phyloP scores from a whole-genome alignment of 2,113 vertebrate species.

The Neotragus pygmaeus region DNA sequence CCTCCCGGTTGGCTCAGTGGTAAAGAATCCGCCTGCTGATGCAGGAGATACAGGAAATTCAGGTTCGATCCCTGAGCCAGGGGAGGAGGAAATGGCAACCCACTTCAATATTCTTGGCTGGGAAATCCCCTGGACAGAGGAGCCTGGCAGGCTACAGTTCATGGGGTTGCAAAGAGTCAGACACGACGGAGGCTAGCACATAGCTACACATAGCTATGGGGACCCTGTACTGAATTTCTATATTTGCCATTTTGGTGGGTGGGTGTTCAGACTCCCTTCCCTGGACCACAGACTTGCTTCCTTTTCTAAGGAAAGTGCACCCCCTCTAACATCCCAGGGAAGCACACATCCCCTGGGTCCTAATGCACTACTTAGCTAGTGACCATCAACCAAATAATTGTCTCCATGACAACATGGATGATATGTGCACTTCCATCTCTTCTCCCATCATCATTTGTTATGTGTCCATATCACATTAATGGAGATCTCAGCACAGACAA shows the following conservation, averaged over 20 bases:
- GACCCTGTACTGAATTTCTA: not conserved
- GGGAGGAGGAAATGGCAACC: not conserved
- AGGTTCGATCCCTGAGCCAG: not conserved
- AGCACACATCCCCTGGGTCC: not conserved
- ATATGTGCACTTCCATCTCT: not conserved
- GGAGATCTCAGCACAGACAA: not conserved
- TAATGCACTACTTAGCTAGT: not conserved
- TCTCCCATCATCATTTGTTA: not conserved
- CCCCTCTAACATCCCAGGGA: not conserved
- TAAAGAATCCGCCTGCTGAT: not conserved
- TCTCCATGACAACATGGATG: conserved; percentile 53
- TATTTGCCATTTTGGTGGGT: not conserved
- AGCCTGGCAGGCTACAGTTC: not conserved
- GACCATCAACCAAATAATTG: not conserved
- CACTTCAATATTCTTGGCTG: not conserved
- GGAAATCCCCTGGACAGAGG: not conserved
- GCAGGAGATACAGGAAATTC: not conserved
- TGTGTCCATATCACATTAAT: not conserved
- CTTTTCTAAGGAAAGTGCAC: not conserved
- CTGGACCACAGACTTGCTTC: not conserved
- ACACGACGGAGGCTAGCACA: not conserved
- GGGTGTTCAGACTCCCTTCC: not conserved
- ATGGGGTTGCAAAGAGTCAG: not conserved
- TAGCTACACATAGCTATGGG: not conserved
- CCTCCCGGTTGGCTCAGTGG: not conserved